phyloP scores from a whole-genome alignment of 2,797 vertebrate genomes.

The Galaxias olidus region DNA sequence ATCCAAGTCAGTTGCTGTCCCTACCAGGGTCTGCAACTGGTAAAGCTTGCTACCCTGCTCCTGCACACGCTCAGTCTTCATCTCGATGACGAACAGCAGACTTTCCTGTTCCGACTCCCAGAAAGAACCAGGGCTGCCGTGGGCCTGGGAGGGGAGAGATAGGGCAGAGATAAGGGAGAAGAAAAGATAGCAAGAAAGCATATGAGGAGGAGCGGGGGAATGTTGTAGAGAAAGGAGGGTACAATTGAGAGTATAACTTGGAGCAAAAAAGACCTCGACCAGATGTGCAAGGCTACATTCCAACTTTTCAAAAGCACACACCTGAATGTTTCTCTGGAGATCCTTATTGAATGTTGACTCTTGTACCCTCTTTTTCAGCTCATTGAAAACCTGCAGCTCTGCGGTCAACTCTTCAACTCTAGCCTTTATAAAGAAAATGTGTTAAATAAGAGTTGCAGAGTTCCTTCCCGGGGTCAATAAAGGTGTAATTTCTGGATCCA shows the following conservation, averaged over 20 bases:
- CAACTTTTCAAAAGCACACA: constrained; percentile 37
- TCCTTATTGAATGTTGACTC: constrained; percentile 82
- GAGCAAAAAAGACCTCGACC: neutral
- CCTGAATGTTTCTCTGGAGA: constrained; percentile 87
- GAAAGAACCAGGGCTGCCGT: constrained; percentile 88
- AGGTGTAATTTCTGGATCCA: neutral
- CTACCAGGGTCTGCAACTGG: constrained; percentile 82
- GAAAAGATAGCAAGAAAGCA: neutral
- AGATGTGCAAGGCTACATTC: neutral
- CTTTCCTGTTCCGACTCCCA: constrained; percentile 96
- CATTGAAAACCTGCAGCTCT: constrained; percentile 80
- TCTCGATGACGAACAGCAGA: constrained; percentile 91
- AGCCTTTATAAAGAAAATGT: constrained; percentile 60
- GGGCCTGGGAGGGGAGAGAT: constrained; percentile 69
- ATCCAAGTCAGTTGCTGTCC: constrained; percentile 12
- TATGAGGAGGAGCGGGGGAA: neutral
- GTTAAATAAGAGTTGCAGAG: no score
- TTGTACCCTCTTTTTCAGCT: constrained; percentile 80
- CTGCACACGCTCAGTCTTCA: constrained; percentile 87
- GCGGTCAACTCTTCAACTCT: constrained; percentile 67
- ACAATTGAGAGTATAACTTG: neutral
- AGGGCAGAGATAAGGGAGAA: neutral
- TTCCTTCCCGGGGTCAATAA: no score
- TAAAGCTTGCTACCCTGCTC: constrained; percentile 81
- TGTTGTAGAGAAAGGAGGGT: neutral